phyloP scores from a whole-genome alignment of 2,888 invertebrate species.

The Lepidochitona cinerea region DNA sequence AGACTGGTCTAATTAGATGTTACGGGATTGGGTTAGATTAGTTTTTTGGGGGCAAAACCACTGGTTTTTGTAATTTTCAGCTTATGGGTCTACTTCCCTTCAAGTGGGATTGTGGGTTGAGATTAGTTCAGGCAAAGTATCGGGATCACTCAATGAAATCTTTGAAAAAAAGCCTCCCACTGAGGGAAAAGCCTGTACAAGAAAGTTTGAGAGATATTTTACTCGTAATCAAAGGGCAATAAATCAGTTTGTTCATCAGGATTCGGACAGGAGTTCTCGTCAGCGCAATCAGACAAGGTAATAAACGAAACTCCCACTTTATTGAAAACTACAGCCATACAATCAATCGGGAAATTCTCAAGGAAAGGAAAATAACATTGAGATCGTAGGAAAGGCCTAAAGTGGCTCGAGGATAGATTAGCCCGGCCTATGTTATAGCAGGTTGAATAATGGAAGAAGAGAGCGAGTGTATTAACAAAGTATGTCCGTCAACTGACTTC shows the following conservation, averaged over 20 bases:
- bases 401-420: no score
- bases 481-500: no score
- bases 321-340: neutral
- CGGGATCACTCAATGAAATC: no score
- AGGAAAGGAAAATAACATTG: no score
- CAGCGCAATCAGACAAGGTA: neutral
- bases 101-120: neutral
- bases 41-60: neutral
- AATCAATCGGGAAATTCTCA: neutral
- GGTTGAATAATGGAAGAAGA: no score
- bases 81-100: neutral
- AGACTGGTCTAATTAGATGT: neutral
- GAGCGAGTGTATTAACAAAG: no score
- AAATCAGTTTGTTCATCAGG: neutral
- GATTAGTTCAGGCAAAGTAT: neutral
- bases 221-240: conserved; percentile 4
- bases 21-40: neutral
- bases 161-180: neutral
- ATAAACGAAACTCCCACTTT: conserved; percentile 7
- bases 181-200: neutral
- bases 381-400: no score
- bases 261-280: neutral
- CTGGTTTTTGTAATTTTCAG: neutral
- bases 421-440: no score
- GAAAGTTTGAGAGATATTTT: neutral